Evolutionary conservation across 2,113 vertebrate species (phyloP).

Genomic region (Pristiophorus japonicus): DNA sequence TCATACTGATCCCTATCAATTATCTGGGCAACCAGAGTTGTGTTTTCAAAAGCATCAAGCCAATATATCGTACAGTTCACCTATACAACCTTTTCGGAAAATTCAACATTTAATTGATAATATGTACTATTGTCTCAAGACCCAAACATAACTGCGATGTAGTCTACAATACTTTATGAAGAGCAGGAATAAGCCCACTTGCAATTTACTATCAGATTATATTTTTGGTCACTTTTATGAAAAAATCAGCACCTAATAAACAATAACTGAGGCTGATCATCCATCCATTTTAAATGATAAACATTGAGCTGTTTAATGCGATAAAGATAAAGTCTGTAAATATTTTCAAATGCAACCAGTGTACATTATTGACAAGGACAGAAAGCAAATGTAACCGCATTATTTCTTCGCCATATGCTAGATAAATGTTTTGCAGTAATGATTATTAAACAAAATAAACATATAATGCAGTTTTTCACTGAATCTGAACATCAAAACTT

Average conservation of each 20-base stretch:
- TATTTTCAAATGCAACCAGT: background rate
- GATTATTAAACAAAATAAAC: conserved; percentile 22
- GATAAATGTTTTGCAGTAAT: conserved; percentile 23
- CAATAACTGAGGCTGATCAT: background rate
- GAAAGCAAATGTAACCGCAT: background rate
- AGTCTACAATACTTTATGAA: background rate
- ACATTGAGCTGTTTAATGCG: background rate
- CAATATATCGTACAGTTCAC: background rate
- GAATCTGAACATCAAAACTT: conserved; percentile 20
- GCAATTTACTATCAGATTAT: background rate
- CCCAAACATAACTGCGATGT: background rate
- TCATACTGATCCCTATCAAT: background rate
- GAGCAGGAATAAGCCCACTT: background rate
- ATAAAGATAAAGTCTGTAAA: background rate
- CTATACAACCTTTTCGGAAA: background rate
- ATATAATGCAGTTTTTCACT: conserved; percentile 8
- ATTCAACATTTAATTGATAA: background rate
- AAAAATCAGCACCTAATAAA: background rate
- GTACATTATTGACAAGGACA: background rate
- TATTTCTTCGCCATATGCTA: background rate
- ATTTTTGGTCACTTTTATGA: background rate
- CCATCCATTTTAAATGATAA: conserved; percentile 1
- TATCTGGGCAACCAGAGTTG: background rate
- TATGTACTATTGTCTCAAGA: background rate
- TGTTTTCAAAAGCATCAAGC: background rate